phyloP scores from a whole-genome alignment of 2,888 invertebrate species.

The Epinotia ramella region DNA sequence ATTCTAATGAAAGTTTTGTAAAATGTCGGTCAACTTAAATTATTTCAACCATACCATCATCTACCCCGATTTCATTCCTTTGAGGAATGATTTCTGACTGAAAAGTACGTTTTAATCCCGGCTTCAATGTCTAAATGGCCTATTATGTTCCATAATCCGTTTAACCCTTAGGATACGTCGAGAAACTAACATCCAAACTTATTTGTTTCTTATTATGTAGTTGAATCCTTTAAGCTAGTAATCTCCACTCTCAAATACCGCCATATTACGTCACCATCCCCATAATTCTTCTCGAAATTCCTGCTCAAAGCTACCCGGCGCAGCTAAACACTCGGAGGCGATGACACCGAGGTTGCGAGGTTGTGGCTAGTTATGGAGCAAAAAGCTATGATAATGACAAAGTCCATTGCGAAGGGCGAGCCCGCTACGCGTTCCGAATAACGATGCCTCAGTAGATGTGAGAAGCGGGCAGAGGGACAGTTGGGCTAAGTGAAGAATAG shows the following conservation, averaged over 20 bases:
- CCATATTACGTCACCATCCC: background rate
- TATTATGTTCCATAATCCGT: too few species aligned
- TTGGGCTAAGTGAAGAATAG: background rate
- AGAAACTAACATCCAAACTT: too few species aligned
- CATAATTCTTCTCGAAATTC: slow-evolving; percentile 20
- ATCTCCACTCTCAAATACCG: background rate
- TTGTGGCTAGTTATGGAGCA: slow-evolving; percentile 78
- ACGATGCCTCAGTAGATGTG: slow-evolving; percentile 61
- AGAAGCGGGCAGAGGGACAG: slow-evolving; percentile 55
- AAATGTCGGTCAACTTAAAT: too few species aligned
- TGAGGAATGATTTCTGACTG: too few species aligned
- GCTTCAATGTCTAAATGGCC: too few species aligned
- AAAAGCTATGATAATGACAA: slow-evolving; percentile 83
- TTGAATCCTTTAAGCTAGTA: background rate
- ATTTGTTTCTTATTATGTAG: too few species aligned
- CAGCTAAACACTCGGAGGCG: slow-evolving; percentile 56
- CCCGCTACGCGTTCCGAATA: slow-evolving; percentile 74
- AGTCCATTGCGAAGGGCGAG: slow-evolving; percentile 79
- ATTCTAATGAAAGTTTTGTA: too few species aligned
- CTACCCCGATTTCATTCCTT: too few species aligned
- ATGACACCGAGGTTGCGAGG: slow-evolving; percentile 58
- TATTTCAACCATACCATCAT: too few species aligned
- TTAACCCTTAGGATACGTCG: too few species aligned
- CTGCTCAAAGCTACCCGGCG: slow-evolving; percentile 6
- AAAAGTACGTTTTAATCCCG: too few species aligned